Percentiles rank a stretch among this genome's conserved stretches.
phyloP scores from a whole-genome alignment of 2,113 vertebrate species.

The Cyanistes caeruleus region DNA sequence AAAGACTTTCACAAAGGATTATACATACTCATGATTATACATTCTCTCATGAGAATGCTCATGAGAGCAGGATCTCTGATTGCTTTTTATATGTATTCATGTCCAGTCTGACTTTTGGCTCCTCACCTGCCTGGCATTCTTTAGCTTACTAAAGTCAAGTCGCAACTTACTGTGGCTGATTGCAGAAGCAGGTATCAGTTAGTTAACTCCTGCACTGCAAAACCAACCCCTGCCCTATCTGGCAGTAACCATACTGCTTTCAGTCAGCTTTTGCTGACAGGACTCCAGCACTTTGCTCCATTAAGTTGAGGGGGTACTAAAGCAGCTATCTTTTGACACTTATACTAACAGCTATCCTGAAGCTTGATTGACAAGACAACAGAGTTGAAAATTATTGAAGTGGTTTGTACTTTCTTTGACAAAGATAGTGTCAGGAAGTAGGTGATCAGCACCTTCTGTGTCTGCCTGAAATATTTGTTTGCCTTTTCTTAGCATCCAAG shows the following conservation, averaged over 20 bases:
- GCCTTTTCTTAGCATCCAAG: neutral
- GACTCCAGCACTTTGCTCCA: neutral
- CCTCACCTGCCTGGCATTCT: neutral
- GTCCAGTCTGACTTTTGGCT: neutral
- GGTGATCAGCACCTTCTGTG: neutral
- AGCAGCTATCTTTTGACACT: neutral
- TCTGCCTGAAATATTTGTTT: neutral
- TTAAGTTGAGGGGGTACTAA: neutral
- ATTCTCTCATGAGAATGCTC: neutral
- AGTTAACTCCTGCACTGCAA: neutral
- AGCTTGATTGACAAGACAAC: neutral
- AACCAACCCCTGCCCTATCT: neutral
- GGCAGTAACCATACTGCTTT: neutral
- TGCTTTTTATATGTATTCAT: neutral
- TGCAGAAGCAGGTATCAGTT: neutral
- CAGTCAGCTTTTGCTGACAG: neutral
- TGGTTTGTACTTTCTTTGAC: neutral
- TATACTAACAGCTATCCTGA: neutral
- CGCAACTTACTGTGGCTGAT: neutral
- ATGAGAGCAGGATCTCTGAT: neutral
- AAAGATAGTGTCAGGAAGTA: neutral
- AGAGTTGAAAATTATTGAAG: neutral
- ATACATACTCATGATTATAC: too few species aligned
- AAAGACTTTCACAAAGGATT: neutral
- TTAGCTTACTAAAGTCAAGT: neutral